Base-by-base conservation (phyloP, 2,113 vertebrate genomes). In the Phoxinus phoxinus region DNA sequence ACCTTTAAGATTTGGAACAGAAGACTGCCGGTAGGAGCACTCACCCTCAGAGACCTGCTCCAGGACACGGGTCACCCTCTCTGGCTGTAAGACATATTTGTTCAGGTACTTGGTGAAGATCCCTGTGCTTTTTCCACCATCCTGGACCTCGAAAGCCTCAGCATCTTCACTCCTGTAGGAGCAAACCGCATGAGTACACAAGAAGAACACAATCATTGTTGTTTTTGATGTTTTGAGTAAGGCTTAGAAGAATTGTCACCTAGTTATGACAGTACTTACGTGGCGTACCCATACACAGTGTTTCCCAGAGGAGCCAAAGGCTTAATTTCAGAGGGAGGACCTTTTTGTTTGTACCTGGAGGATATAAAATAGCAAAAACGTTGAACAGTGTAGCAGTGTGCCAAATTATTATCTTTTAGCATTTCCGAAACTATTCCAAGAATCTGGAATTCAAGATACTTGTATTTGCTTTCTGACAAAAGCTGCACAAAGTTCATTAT, bases 41-140 rank as follows among this genome's bases (percentile, higher is more conserved):
- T 92, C 88, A 97, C 96, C 96, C 88, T 96, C 96, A 59, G 96
- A 95, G 17, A 97, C 97, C 88, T 91, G 94, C 85, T 97, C 97
- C 65, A 97, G 89, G 89, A 97, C 92, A 30, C 95, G 94, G 3
- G 96, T 97, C 81, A 97, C 94, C 89, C 96, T 97, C 85, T 95
- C 94, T 0, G 93, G 88, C 81, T 94, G 85, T 11, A 97, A 90
- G 87, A 97, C 95, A 87, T 97, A 94, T 77, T 92, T 95, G 90
- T 97, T 97, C 86, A 97, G 90, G 89, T 97, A 97, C 67, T 97
- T 97, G 74, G 96, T 96, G 91, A 97, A 97, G 89, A 97, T 96
- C 5, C 96, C 97, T 23, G 95, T 95, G 89, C 96, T 97, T 89
- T 94, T 95, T 1, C 95, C 94, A 17, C 95, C 96, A 0, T 97